phyloP scores from a whole-genome alignment of 2,113 vertebrate species.

The Gnathonemus echidnorhynchus region DNA sequence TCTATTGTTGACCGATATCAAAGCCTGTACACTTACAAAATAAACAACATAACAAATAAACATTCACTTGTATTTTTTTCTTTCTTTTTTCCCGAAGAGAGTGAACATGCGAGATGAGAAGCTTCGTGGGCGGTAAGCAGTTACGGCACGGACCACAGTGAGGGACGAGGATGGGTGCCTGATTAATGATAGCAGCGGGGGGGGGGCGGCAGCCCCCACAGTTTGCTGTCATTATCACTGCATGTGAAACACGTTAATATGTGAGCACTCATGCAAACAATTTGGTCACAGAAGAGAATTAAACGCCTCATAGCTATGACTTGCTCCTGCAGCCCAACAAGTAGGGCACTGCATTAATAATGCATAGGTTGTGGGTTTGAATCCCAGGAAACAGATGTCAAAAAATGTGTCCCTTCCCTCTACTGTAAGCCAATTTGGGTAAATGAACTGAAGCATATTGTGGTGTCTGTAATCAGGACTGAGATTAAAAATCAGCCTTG shows the following conservation, averaged over 20 bases:
- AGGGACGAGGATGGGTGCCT: neutral
- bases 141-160: neutral
- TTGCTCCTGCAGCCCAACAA: neutral
- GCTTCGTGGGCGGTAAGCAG: conserved; percentile 24
- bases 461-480: neutral
- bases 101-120: conserved; percentile 26
- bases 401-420: neutral
- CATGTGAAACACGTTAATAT: neutral
- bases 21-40: neutral
- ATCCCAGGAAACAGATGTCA: neutral
- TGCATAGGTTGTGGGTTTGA: neutral
- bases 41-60: neutral
- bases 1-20: neutral
- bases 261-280: neutral
- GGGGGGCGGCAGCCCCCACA: neutral
- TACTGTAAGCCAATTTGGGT: neutral
- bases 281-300: neutral
- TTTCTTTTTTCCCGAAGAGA: conserved; percentile 27
- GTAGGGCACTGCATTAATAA: neutral
- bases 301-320: neutral
- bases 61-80: neutral
- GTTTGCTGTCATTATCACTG: neutral
- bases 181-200: neutral
- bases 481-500: neutral
- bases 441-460: neutral